phyloP scores from a whole-genome alignment of 2,888 invertebrate species.

The Invenusta paracnida region DNA sequence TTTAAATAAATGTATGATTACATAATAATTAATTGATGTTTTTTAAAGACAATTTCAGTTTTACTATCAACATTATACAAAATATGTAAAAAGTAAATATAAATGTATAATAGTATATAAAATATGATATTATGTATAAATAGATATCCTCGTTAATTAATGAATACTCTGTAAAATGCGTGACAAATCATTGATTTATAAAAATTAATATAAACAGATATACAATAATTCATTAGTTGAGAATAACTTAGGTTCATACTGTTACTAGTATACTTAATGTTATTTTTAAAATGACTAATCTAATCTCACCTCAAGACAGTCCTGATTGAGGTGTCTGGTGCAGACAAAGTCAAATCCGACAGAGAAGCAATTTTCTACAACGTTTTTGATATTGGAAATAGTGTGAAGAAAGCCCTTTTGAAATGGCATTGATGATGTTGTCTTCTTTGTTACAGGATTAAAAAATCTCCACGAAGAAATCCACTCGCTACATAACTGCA shows the following conservation, averaged over 20 bases:
- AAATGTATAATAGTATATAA: too few relatives aligned
- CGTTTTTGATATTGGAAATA: background rate
- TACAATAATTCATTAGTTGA: background rate
- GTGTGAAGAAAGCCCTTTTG: background rate
- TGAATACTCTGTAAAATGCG: too few relatives aligned
- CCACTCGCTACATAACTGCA: background rate
- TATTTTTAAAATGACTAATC: background rate
- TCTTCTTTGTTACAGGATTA: background rate
- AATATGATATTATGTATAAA: too few relatives aligned
- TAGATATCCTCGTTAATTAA: too few relatives aligned
- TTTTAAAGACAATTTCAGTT: too few relatives aligned
- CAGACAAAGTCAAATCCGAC: background rate
- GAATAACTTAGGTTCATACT: background rate
- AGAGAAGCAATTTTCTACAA: background rate
- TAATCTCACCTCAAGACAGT: background rate
- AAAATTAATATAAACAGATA: background rate
- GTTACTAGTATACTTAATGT: background rate
- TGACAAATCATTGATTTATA: background rate
- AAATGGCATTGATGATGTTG: background rate
- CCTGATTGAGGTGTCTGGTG: slow-evolving; percentile 1
- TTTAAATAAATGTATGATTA: too few relatives aligned
- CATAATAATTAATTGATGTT: too few relatives aligned
- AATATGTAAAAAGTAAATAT: too few relatives aligned
- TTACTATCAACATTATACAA: too few relatives aligned
- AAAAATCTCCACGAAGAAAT: background rate